Conservation (phyloP, 1,140 invertebrate species). For the Gyrodactylus salaris region DNA sequence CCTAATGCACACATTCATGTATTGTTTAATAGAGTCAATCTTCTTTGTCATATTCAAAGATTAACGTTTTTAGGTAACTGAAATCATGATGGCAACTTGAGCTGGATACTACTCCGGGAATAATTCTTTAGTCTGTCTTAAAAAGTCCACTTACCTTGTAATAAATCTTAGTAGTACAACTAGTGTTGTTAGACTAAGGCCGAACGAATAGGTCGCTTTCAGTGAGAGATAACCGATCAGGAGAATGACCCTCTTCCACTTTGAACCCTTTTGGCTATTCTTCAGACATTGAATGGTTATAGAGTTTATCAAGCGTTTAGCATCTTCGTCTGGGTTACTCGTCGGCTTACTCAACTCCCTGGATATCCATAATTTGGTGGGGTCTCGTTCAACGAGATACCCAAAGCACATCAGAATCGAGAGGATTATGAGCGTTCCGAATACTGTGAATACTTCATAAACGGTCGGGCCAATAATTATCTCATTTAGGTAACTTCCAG, state of each 20-base stretch:
- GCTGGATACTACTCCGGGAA: no score
- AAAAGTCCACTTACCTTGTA: no score
- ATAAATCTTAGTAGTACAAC: neutral
- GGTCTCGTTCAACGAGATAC: neutral
- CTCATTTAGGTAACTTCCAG: no score
- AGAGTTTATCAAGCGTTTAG: neutral
- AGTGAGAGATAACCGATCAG: neutral
- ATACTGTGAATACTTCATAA: neutral
- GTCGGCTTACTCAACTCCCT: neutral
- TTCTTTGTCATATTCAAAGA: no score
- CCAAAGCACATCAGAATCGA: neutral
- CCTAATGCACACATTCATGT: no score
- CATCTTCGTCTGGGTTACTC: neutral
- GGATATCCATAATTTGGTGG: neutral
- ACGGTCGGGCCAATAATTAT: neutral
- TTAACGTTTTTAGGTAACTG: no score
- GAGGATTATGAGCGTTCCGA: neutral
- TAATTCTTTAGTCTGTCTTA: no score
- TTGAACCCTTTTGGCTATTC: neutral
- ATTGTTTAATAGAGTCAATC: no score
- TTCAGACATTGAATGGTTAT: neutral
- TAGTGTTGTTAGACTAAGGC: neutral
- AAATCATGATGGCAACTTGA: no score
- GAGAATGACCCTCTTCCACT: neutral
- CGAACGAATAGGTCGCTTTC: neutral